Evolutionary conservation across 1,140 invertebrate species (phyloP).

Genomic region (Metopolophium dirhodum): DNA sequence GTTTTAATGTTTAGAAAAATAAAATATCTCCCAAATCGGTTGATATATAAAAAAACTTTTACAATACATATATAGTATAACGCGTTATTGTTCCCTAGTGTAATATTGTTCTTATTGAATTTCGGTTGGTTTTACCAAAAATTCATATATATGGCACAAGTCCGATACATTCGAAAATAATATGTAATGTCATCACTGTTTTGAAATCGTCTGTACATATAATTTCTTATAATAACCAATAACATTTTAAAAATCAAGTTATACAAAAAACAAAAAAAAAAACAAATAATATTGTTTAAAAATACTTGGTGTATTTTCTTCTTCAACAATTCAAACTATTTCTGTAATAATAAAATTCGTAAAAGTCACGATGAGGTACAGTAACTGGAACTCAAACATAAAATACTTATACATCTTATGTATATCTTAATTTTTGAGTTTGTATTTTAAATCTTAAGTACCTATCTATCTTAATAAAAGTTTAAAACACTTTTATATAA

Average conservation of each 20-base stretch:
- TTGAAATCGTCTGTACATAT: neutral
- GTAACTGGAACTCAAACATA: neutral
- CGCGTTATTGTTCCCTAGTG: conserved; percentile 16
- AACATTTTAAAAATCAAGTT: neutral
- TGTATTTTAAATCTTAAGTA: neutral
- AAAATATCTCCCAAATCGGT: neutral
- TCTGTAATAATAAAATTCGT: neutral
- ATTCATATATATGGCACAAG: neutral
- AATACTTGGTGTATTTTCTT: neutral
- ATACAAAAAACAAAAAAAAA: neutral
- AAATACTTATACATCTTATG: neutral
- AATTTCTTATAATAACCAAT: neutral
- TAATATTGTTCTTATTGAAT: conserved; percentile 37
- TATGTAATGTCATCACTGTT: neutral
- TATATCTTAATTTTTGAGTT: neutral
- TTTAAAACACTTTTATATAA: conserved; percentile 9
- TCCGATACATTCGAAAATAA: neutral
- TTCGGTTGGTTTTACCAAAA: neutral
- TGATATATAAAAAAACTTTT: neutral
- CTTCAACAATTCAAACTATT: neutral
- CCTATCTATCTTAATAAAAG: conserved; percentile 13
- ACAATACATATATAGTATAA: neutral
- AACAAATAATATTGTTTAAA: neutral
- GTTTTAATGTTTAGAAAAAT: neutral
- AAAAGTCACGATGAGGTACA: neutral